These are phyloP conservation scores for Anabas testudineus DNA, from an alignment of 2,797 vertebrate genomes.

Conservation along the genomic window DNA sequence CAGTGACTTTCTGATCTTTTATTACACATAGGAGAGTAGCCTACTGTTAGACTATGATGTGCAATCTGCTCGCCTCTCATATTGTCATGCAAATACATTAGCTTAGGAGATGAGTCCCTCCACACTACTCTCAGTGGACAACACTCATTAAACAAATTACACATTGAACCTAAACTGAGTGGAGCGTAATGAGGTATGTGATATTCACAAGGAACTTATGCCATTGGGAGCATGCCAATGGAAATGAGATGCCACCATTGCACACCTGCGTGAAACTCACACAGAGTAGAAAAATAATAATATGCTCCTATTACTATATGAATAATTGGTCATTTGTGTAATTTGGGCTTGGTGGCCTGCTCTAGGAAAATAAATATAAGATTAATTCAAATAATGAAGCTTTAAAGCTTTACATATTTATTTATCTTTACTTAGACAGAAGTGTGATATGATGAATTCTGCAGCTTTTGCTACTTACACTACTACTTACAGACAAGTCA, in stretches of 20 bases:
- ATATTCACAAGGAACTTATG: constrained; percentile 76
- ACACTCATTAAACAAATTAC: constrained; percentile 86
- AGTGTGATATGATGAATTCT: background rate
- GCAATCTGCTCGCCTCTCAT: constrained; percentile 81
- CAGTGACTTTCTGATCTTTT: constrained; percentile 79
- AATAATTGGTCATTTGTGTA: constrained; percentile 30
- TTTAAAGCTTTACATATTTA: no score
- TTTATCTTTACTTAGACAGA: no score
- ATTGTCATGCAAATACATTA: constrained; percentile 80
- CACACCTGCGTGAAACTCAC: constrained; percentile 62
- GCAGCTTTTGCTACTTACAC: no score
- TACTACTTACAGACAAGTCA: background rate
- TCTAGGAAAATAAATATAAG: constrained; percentile 12
- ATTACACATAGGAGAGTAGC: constrained; percentile 76
- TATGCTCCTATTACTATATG: constrained; percentile 23
- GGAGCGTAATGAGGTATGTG: constrained; percentile 80
- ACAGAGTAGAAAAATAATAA: constrained; percentile 34
- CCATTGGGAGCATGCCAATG: constrained; percentile 64
- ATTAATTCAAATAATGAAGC: no score
- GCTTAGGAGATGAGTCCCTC: constrained; percentile 72
- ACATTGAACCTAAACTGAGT: constrained; percentile 78
- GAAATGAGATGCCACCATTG: constrained; percentile 63
- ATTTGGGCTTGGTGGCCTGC: background rate
- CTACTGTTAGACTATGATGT: constrained; percentile 79
- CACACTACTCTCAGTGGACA: constrained; percentile 77